These are phyloP conservation scores for Strix uralensis DNA, from an alignment of 2,113 vertebrate species.

Conservation along the genomic window DNA sequence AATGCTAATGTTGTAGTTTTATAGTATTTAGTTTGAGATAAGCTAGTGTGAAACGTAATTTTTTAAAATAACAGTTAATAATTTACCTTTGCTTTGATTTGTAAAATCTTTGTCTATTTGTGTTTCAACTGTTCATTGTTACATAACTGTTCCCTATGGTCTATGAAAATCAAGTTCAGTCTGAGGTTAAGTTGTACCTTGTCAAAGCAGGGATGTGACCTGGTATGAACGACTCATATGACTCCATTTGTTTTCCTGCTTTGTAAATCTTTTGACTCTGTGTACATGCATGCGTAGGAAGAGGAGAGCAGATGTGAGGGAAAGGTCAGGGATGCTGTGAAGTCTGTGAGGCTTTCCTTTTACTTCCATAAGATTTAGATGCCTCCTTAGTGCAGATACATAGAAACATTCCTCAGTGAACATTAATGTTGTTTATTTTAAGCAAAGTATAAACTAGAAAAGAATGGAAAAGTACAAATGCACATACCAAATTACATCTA, in stretches of 20 bases:
- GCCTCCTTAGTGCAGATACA: neutral
- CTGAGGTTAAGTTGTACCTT: constrained; percentile 33
- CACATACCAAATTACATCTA: neutral
- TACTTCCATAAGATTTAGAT: neutral
- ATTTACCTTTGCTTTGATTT: neutral
- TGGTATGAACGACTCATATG: neutral
- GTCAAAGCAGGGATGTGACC: constrained; percentile 16
- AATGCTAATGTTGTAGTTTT: neutral
- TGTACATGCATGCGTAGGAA: neutral
- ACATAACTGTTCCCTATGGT: neutral
- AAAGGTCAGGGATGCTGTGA: constrained; percentile 52
- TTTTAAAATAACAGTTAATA: neutral
- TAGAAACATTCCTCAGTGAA: neutral
- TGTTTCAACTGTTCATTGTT: constrained; percentile 1
- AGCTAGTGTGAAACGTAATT: neutral
- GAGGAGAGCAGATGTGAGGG: constrained; percentile 36
- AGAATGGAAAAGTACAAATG: neutral
- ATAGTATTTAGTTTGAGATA: neutral
- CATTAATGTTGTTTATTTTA: neutral
- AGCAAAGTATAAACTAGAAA: neutral
- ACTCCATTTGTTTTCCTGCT: constrained; percentile 2
- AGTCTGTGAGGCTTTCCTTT: constrained; percentile 3
- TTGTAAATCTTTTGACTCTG: neutral
- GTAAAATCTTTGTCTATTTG: neutral
- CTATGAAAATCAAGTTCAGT: neutral